Conservation (phyloP, 30 jellyfish, hydroid and myxozoan species). For the Mastigias papua region DNA sequence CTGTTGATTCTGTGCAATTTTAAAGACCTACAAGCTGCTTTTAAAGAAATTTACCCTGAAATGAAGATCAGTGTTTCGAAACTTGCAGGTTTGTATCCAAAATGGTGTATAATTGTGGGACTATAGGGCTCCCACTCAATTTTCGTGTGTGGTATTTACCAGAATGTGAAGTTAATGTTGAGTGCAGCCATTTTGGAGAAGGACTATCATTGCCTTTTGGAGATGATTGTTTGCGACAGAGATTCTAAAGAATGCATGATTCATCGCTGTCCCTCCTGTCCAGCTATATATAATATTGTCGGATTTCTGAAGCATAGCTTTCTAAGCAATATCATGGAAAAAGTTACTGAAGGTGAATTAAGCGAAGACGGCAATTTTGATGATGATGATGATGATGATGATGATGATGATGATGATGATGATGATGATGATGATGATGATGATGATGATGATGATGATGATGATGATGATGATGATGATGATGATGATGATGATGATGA, state of each 20-base stretch:
- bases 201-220: conserved; percentile 8
- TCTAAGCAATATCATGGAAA: not conserved
- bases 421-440: too few relatives aligned
- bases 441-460: too few relatives aligned
- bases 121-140: conserved; percentile 58
- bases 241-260: conserved; percentile 76
- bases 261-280: conserved; percentile 73
- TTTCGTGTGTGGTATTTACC: conserved; percentile 78
- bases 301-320: not conserved
- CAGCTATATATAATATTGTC: conserved; percentile 5
- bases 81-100: conserved; percentile 59
- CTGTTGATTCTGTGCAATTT: conserved; percentile 62
- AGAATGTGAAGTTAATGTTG: conserved; percentile 58
- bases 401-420: too few relatives aligned
- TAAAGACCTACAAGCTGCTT: conserved; percentile 41
- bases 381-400: too few relatives aligned
- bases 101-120: conserved; percentile 56
- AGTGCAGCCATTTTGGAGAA: conserved; percentile 32
- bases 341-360: not conserved
- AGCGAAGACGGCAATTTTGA: not conserved
- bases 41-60: conserved; percentile 27
- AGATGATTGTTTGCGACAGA: conserved; percentile 59
- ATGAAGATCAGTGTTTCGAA: conserved; percentile 46
- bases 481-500: too few relatives aligned
- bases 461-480: too few relatives aligned